Evolutionary conservation across 2,888 invertebrate species (phyloP).

Genomic region (Ethmia dodecea): DNA sequence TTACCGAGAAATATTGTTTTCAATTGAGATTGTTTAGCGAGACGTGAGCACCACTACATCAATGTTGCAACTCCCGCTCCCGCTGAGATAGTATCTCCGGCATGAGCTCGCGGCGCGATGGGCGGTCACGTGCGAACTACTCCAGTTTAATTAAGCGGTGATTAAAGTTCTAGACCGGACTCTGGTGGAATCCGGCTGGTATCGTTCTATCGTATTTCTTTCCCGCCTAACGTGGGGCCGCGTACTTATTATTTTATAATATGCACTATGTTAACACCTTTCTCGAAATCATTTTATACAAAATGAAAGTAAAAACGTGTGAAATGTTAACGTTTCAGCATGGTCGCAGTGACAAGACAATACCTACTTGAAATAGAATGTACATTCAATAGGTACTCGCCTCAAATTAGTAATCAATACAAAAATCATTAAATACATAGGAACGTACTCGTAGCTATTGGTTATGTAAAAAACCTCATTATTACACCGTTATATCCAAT

Average conservation of each 20-base stretch:
- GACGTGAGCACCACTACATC: neutral
- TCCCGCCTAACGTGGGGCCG: constrained; percentile 33
- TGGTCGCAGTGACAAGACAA: too few relatives aligned
- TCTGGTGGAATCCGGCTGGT: constrained; percentile 29
- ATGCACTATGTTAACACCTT: too few relatives aligned
- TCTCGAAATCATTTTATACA: too few relatives aligned
- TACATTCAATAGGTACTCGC: too few relatives aligned
- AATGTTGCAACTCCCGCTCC: constrained; percentile 4
- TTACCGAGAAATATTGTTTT: too few relatives aligned
- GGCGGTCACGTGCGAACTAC: constrained; percentile 45
- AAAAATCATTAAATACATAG: too few relatives aligned
- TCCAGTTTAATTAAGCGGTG: constrained; percentile 57
- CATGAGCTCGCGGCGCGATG: constrained; percentile 25
- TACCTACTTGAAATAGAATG: too few relatives aligned
- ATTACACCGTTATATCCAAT: constrained; percentile 27
- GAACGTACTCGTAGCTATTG: too few relatives aligned
- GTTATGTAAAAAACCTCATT: constrained; percentile 24
- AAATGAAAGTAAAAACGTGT: too few relatives aligned
- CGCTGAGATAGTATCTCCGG: constrained; percentile 29
- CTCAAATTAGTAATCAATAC: too few relatives aligned
- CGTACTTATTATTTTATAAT: neutral
- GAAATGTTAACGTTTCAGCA: too few relatives aligned
- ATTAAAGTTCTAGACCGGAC: constrained; percentile 46
- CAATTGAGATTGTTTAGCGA: neutral
- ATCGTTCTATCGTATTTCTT: constrained; percentile 15